Conservation (phyloP, 2,797 vertebrate genomes). For the Buphagus erythrorhynchus region DNA sequence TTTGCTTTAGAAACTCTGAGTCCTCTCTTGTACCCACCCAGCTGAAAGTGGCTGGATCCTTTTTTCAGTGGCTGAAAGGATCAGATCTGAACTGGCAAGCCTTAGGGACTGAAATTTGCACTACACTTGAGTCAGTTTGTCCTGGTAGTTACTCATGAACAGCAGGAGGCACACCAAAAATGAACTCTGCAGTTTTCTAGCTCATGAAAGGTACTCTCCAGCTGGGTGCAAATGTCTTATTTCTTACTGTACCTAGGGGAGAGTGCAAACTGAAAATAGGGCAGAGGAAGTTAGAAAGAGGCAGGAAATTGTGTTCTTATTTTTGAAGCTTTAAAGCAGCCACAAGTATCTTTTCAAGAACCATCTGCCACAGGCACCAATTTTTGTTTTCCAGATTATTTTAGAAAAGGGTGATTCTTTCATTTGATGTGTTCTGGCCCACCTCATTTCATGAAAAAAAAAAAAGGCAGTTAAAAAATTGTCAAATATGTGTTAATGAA, state of each 20-base stretch:
- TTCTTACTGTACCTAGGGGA: slow-evolving; percentile 39
- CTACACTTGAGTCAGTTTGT: slow-evolving; percentile 33
- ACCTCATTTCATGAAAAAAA: neutral
- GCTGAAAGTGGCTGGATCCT: too few species aligned
- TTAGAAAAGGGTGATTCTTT: neutral
- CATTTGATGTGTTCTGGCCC: neutral
- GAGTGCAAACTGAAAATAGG: slow-evolving; percentile 47
- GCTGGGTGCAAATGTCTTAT: slow-evolving; percentile 54
- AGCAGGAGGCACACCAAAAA: slow-evolving; percentile 27
- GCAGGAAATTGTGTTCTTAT: neutral
- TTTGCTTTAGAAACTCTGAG: neutral
- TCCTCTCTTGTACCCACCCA: too few species aligned
- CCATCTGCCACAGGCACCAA: neutral
- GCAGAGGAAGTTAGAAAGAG: slow-evolving; percentile 13
- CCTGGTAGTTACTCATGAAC: slow-evolving; percentile 42
- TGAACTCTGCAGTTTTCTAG: slow-evolving; percentile 46
- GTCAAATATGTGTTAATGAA: neutral
- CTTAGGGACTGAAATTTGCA: slow-evolving; percentile 22
- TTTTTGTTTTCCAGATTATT: neutral
- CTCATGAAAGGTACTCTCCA: slow-evolving; percentile 49
- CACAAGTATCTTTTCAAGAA: neutral
- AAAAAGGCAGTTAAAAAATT: neutral
- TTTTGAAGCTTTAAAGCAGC: slow-evolving; percentile 23
- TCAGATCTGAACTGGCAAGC: neutral
- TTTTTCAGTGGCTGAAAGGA: neutral